Base-by-base conservation (phyloP, 1,140 invertebrate species). In the Penaeus indicus region DNA sequence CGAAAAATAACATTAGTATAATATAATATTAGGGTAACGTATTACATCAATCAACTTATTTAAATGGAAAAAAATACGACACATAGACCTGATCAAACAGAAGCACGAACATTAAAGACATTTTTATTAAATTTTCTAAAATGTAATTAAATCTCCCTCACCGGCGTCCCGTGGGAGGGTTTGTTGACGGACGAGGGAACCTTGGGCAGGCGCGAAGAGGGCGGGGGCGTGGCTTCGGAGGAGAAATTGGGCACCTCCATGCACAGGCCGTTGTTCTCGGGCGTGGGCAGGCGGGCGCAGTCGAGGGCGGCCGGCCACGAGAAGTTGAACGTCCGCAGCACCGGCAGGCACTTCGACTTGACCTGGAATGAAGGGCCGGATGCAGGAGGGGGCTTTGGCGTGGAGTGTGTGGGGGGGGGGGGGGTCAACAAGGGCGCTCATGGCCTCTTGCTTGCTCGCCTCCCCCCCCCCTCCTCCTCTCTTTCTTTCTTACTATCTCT, bases 221-320 rank as follows among this genome's bases (percentile, higher is more conserved):
- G 7, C 21, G 67, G n/a, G 67, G 80, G n/a, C 38, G 25, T 60
- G 72, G 72, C 54, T 8, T 54, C 54, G 72, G 72, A 38, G 7
- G 72, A 32, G 61, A 79, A 83, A 42, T 62, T 69, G 69, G 69
- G 69, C 22, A 54, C 60, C 22, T 88, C 86, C 86, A 88, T 84
- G 64, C 86, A 88, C 25, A 88, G 67, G 8, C 61, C 81, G 38
- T 77, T 32, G 22, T 42, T 32, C 32, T 54, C 67, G 42, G 67
- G 86, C n/a, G 67, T 83, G 27, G 91, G 91, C 22, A 91, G 67
- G 63, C 86, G 90, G 25, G 92, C 91, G 88, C 93, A 94, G 91
- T 94, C 93, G 18, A 94, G 91, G 32, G 92, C 92, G 25, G 91
- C 88, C 21, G 93, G 93, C 93, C 93, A 94, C 0, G 92, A 91